A percentile compares a stretch with the other conserved stretches of the same genome.
These are phyloP conservation scores for Toxotes jaculatrix DNA, from an alignment of 2,113 vertebrate genomes.

Conservation along the genomic window DNA sequence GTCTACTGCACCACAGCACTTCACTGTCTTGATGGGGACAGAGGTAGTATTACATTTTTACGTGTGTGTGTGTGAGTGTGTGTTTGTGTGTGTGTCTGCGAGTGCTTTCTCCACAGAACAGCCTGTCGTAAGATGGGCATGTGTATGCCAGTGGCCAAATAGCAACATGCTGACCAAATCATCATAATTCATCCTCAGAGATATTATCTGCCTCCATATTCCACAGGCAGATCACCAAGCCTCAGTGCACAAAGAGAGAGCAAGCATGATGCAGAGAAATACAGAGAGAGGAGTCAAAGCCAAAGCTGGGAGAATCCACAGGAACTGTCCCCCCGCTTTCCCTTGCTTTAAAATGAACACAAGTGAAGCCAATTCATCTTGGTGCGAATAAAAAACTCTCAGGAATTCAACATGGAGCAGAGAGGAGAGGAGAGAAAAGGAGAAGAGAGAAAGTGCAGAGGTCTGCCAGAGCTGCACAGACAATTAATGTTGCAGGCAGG, in stretches of 20 bases:
- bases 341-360: constrained; percentile 39
- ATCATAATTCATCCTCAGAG: constrained; percentile 58
- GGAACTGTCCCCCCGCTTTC: constrained; percentile 2
- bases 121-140: neutral
- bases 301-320: neutral
- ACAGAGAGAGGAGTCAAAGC: constrained; percentile 24
- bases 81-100: neutral
- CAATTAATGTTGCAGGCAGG: constrained; percentile 60
- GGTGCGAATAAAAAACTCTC: constrained; percentile 25
- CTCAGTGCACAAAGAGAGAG: constrained; percentile 21
- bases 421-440: neutral
- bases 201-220: constrained; percentile 60
- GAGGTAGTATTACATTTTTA: neutral
- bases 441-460: neutral
- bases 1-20: neutral
- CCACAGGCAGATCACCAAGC: constrained; percentile 32
- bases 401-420: constrained; percentile 3
- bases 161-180: constrained; percentile 47
- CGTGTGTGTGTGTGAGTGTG: neutral
- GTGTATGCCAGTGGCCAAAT: constrained; percentile 27
- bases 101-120: neutral
- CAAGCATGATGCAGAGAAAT: constrained; percentile 24
- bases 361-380: constrained; percentile 38
- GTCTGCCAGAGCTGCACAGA: constrained; percentile 55
- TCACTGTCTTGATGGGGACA: constrained; percentile 21